Base-by-base conservation (phyloP, 2,888 invertebrate species). In the Hyposoter dolosus region DNA sequence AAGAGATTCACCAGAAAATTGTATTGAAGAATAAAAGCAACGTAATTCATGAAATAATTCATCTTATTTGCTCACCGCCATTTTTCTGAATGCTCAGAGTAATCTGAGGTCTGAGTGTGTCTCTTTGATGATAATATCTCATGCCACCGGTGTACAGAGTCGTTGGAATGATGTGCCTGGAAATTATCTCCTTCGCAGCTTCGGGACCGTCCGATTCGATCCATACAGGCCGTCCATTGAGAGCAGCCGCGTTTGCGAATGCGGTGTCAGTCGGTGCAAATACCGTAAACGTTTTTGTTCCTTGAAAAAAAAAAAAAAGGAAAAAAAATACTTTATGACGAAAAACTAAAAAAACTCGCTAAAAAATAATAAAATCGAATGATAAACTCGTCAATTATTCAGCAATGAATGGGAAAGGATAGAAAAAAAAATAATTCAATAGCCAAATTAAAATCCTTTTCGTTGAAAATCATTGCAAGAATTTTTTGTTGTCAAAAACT, bases 181-280 rank as follows among this genome's bases (percentile, higher is more conserved):
- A 96, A 66, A 97, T 96, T 69, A 98, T 95, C 78, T 97, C 96
- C 87, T 96, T 96, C 9, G 98, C 97, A 17, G 93, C 92, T 84
- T 94, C 94, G 15, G 91, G 85, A 10, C 94, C 93, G 53, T 93
- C 93, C n/a, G 89, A 88, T 75, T 93, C 93, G 74, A 90, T 90
- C 93, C 94, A 94, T 75, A 93, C 86, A 40, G 93, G 90, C 0
- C 95, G 95, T 15, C 96, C 95, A 12, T 96, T 94, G 17, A 97
- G 94, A 3, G 95, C 95, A n/a, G 96, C 95, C 0, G 91, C 90
- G 32, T 91, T 90, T 28, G 90, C 89, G 94, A 98, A 98, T 76
- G 98, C 98, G 75, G 96, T 95, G 94, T 98, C 97, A 72, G 97
- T 97, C 19, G 98, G 98, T 9, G 98, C 98, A 92, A 98, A 98